A percentile compares a stretch with the other conserved stretches of the same genome.
phyloP scores from a whole-genome alignment of 2,113 vertebrate species.

The Microcebus jonahi region DNA sequence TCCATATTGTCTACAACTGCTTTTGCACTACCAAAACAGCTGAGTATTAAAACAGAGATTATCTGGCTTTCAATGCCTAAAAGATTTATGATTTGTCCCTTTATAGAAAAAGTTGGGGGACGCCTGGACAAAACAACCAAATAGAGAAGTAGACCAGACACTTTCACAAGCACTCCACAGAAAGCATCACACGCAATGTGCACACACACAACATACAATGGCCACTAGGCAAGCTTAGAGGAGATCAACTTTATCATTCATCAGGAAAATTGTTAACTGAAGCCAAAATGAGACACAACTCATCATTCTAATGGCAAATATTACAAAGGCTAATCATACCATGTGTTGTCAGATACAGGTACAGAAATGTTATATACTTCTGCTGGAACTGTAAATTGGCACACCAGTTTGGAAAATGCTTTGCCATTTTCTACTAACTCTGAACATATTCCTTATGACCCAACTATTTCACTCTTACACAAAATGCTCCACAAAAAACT shows the following conservation, averaged over 20 bases:
- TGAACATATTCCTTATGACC: neutral
- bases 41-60: neutral
- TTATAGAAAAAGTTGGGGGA: neutral
- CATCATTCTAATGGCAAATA: neutral
- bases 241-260: neutral
- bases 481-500: neutral
- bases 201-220: neutral
- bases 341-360: neutral
- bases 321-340: neutral
- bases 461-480: neutral
- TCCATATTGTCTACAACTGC: neutral
- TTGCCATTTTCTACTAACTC: neutral
- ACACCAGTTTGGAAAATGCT: neutral
- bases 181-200: neutral
- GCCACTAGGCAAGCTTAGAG: neutral
- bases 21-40: neutral
- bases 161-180: neutral
- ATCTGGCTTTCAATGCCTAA: neutral
- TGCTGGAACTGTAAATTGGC: neutral
- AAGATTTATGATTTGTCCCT: neutral
- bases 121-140: neutral
- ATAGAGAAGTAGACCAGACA: no score
- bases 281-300: neutral
- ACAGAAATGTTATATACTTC: neutral
- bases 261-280: neutral